A percentile compares a stretch with the other conserved stretches of the same genome.
These are phyloP conservation scores for Cecropterus lyciades DNA, from an alignment of 1,140 invertebrate genomes.

Conservation along the genomic window DNA sequence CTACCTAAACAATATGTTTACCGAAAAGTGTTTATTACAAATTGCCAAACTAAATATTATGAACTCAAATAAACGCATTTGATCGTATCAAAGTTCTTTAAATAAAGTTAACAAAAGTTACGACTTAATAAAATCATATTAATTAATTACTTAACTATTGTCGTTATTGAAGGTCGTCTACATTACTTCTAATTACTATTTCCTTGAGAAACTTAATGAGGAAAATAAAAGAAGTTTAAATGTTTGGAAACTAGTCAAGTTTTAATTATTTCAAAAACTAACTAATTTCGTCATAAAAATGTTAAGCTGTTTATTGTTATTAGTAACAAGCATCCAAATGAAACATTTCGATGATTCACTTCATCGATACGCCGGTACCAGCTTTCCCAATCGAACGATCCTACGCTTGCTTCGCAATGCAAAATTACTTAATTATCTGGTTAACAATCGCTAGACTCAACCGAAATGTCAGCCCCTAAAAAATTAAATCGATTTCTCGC, in stretches of 20 bases:
- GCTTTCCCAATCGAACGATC: slow-evolving; percentile 46
- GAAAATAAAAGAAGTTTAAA: not conserved
- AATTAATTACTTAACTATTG: not conserved
- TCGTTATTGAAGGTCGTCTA: not conserved
- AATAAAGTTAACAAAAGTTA: too few species aligned
- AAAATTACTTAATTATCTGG: slow-evolving; percentile 15
- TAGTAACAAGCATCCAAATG: slow-evolving; percentile 38
- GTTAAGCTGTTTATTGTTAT: slow-evolving; percentile 12
- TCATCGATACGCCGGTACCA: slow-evolving; percentile 39
- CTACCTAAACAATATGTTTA: not conserved
- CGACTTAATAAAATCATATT: too few species aligned
- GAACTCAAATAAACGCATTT: too few species aligned
- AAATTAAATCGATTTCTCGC: slow-evolving; percentile 56
- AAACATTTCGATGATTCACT: slow-evolving; percentile 50
- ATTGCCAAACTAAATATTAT: too few species aligned
- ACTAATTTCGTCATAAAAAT: too few species aligned
- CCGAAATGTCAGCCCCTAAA: slow-evolving; percentile 53
- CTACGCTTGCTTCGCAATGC: slow-evolving; percentile 39
- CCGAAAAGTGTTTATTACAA: not conserved
- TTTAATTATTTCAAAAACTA: too few species aligned
- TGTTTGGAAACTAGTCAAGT: not conserved
- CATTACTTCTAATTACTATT: not conserved
- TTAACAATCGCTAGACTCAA: slow-evolving; percentile 27
- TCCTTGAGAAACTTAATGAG: too few species aligned
- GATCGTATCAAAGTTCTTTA: too few species aligned